Conservation (phyloP, 2,888 invertebrate genomes). For the Drosophila quasianomalipes region DNA sequence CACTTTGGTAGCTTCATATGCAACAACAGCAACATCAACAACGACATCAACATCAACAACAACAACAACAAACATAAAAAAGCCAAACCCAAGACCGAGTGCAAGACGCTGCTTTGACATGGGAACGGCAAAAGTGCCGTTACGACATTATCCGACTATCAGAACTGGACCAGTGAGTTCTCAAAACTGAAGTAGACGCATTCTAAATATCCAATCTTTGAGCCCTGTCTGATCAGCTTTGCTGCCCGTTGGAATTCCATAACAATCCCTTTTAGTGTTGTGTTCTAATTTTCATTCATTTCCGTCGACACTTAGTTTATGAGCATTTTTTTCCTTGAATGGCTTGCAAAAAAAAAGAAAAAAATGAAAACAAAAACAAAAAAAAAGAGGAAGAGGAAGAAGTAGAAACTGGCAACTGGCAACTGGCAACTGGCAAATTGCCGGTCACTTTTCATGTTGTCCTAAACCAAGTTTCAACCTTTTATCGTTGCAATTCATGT, state of each 20-base stretch:
- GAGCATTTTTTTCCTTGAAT: neutral
- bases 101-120: slow-evolving; percentile 25
- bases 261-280: slow-evolving; percentile 29
- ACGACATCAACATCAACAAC: neutral
- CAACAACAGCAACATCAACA: neutral
- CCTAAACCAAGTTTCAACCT: slow-evolving; percentile 50
- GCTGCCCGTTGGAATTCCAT: neutral
- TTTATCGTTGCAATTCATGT: slow-evolving; percentile 67
- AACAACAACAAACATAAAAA: slow-evolving; percentile 4
- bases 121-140: slow-evolving; percentile 42
- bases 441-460: slow-evolving; percentile 75
- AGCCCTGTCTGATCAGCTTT: slow-evolving; percentile 19
- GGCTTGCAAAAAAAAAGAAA: neutral
- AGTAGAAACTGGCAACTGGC: slow-evolving; percentile 2
- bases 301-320: neutral
- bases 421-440: slow-evolving; percentile 66
- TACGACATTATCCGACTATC: slow-evolving; percentile 40
- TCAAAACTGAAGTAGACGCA: slow-evolving; percentile 19
- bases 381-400: neutral
- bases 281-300: slow-evolving; percentile 10
- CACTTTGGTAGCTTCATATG: slow-evolving; percentile 49
- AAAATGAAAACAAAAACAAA: neutral
- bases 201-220: slow-evolving; percentile 21
- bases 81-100: slow-evolving; percentile 15
- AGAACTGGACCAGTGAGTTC: slow-evolving; percentile 42